Evolutionary conservation across 2,113 vertebrate genomes (phyloP), one percentile per base, ranked within the genome.

Genomic region (Vanacampus margaritifer): DNA sequence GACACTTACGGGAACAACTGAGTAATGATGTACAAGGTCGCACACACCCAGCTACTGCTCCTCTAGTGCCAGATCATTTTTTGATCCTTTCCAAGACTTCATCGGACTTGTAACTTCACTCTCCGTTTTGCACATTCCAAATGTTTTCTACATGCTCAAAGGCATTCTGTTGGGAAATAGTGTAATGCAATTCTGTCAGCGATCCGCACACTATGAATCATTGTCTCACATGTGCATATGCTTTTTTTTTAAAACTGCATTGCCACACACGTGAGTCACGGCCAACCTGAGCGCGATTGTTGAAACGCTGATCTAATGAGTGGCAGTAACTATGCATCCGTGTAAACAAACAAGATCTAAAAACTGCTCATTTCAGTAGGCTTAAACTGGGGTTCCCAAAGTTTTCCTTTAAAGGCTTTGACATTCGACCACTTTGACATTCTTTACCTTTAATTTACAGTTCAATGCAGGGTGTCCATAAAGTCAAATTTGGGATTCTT

Each of bases 121-220:
- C 69, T 80, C 24, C 66, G 66, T 66, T 63, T 48, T 61, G 59
- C 78, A 68, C 28, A 65, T 65, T 57, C 63, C 41, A 54, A 71
- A 81, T 81, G 75, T 69, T 72, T 79, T 84, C 78, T 76, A 45
- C 77, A 68, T 71, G 51, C 64, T 73, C 51, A 71, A 23, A 65
- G 8, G 0, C 26, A 23, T 69, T 75, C 59, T 88, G 80, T 78
- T 78, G 80, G 86, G 85, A 87, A 81, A 79, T 76, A 56, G 32
- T 67, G 39, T 66, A 54, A 82, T 69, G 53, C 9, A 57, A 13
- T 37, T 0, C 65, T 72, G 65, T 74, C 71, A 68, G 23, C 66
- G 67, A 4, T 79, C 68, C 45, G 69, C 67, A 84, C 69, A 79
- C 84, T 64, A 37, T 86, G 84, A 88, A 67, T 89, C 83, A 90